A percentile compares a stretch with the other conserved stretches of the same genome.
These are phyloP conservation scores for Datnioides undecimradiatus DNA, from an alignment of 2,113 vertebrate species.

Conservation along the genomic window DNA sequence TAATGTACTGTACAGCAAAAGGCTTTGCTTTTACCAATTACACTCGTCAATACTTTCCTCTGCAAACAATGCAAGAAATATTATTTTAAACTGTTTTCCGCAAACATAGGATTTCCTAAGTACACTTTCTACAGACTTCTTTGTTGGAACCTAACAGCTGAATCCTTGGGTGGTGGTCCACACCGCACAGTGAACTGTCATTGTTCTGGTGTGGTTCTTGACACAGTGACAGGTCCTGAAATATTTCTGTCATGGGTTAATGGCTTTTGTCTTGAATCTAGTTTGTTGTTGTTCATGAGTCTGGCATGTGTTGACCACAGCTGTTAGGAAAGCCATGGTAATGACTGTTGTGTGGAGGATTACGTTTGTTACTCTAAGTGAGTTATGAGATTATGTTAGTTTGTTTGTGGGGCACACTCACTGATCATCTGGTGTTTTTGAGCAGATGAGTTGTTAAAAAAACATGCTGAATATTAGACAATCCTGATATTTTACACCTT, in stretches of 20 bases:
- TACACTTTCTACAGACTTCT: background rate
- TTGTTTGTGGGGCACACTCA: slow-evolving; percentile 27
- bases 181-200: background rate
- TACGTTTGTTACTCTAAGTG: slow-evolving; percentile 52
- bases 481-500: background rate
- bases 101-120: background rate
- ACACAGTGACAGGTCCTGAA: slow-evolving; percentile 16
- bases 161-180: background rate
- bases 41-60: background rate
- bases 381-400: slow-evolving; percentile 51
- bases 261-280: background rate
- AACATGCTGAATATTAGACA: background rate
- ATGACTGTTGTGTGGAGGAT: slow-evolving; percentile 62
- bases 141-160: background rate
- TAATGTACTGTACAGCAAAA: background rate
- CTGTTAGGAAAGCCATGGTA: slow-evolving; percentile 43
- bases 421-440: slow-evolving; percentile 17
- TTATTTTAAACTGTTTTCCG: background rate
- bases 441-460: slow-evolving; percentile 5
- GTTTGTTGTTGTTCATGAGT: slow-evolving; percentile 27
- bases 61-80: background rate
- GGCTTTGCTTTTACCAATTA: slow-evolving; percentile 2
- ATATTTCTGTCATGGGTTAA: background rate
- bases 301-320: slow-evolving; percentile 31
- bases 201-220: background rate